Evolutionary conservation across 1,140 invertebrate species (phyloP), one percentile per base, ranked within the genome.

Genomic region (Drosophila bocki): DNA sequence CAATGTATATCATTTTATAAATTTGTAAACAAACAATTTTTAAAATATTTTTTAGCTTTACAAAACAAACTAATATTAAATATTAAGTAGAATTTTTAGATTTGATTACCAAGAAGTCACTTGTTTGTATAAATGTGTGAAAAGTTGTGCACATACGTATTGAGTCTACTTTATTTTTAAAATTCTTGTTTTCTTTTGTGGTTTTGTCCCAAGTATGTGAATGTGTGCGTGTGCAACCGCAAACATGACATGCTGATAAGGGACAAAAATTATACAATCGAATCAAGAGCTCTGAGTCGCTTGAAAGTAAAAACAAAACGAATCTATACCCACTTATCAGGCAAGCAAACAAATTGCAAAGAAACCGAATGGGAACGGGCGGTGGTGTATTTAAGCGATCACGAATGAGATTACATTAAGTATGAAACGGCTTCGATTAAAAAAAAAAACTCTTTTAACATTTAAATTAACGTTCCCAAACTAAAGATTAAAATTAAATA

Each of bases 181-280:
- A 42, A 61, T 35, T 62, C 19, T 35, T 62, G 37, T 32, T 50
- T 41, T 41, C 53, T 37, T 15, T n/a, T 64, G 57, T 22, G 62
- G 62, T 60, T 71, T 37, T 6, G 29, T 41, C 12, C 7, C 19
- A 2, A 26, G 48, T 51, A 13, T 45, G 33, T 62, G 26, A 45
- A 17, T 41, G 53, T 44, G 37, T 42, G 26, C n/a, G 53, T 44
- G 37, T 42, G 26, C n/a, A 74, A 74, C 69, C 71, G 69, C 71
- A 75, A 75, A 75, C 56, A 75, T 74, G 48, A 41, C 57, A 53
- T 54, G 42, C 33, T 75, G 69, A 75, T 75, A 75, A 75, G 57
- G 33, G 69, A 39, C 53, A 37, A 45, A 74, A 48, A 63, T 75
- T 75, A 63, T 75, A 75, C 71, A 75, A 75, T 75, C 70, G 57